Evolutionary conservation across 2,797 vertebrate species (phyloP).

Genomic region (Eidolon dupreanum): DNA sequence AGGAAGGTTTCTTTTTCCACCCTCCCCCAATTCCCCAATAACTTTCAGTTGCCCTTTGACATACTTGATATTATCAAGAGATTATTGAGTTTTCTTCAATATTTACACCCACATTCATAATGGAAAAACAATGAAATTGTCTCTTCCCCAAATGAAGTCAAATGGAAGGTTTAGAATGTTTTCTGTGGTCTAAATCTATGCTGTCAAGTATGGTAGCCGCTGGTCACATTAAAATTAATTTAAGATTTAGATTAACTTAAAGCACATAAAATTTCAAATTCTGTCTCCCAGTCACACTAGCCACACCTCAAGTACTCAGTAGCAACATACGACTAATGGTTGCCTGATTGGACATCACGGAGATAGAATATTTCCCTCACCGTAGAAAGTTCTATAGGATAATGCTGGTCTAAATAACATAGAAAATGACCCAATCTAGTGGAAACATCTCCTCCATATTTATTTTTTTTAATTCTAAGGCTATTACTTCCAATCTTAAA

Average conservation of each 20-base stretch:
- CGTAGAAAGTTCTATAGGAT: neutral
- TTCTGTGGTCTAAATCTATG: neutral
- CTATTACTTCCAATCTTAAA: neutral
- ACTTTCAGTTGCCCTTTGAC: conserved; percentile 82
- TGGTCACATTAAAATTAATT: neutral
- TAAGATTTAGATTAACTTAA: neutral
- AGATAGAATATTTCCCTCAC: neutral
- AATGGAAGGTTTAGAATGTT: neutral
- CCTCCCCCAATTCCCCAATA: conserved; percentile 13
- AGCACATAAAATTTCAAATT: conserved; percentile 37
- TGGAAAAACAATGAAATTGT: neutral
- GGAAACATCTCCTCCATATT: neutral
- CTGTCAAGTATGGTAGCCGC: neutral
- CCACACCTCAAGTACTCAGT: neutral
- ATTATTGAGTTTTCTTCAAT: conserved; percentile 46
- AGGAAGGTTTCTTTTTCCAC: conserved; percentile 52
- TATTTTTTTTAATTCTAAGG: neutral
- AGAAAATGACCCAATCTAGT: neutral
- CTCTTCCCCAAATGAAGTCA: conserved; percentile 13
- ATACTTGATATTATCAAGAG: conserved; percentile 32
- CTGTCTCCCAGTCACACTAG: neutral
- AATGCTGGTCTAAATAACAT: neutral
- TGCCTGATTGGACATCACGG: neutral
- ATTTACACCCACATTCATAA: conserved; percentile 29
- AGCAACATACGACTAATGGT: neutral